These are phyloP conservation scores for Phaethornis superciliosus DNA, from an alignment of 2,113 vertebrate genomes.

Conservation along the genomic window DNA sequence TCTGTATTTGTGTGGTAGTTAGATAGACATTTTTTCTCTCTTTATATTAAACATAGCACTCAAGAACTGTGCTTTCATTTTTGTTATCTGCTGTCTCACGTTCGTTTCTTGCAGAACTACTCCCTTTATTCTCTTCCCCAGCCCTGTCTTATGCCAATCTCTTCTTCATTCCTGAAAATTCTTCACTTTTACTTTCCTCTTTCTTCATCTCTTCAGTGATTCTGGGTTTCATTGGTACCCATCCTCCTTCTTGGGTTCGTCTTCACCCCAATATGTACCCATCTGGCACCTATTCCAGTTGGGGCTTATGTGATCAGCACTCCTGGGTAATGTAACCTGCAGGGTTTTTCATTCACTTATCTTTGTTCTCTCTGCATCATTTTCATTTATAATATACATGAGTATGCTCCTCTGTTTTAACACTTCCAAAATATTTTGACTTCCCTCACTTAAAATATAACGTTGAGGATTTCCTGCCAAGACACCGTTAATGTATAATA, in stretches of 20 bases:
- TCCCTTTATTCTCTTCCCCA: neutral
- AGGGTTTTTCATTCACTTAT: neutral
- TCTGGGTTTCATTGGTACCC: neutral
- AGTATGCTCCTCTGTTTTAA: neutral
- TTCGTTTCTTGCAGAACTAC: neutral
- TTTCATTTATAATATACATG: neutral
- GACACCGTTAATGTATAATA: neutral
- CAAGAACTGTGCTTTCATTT: neutral
- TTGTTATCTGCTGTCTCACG: neutral
- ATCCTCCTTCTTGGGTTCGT: neutral
- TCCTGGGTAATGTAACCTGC: neutral
- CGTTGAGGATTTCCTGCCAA: neutral
- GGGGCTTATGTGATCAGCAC: neutral
- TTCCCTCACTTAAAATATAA: constrained; percentile 14
- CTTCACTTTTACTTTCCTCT: neutral
- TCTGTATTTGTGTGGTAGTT: neutral
- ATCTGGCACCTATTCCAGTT: neutral
- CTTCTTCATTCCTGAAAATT: neutral
- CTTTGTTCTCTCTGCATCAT: neutral
- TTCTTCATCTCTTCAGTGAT: neutral
- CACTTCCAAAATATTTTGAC: constrained; percentile 49
- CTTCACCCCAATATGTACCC: neutral
- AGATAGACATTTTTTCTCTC: neutral
- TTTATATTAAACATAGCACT: neutral
- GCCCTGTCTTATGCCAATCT: neutral